Evolutionary conservation across 1,140 invertebrate species (phyloP), one percentile per base, ranked within the genome.

Genomic region (Drosophila guanche): DNA sequence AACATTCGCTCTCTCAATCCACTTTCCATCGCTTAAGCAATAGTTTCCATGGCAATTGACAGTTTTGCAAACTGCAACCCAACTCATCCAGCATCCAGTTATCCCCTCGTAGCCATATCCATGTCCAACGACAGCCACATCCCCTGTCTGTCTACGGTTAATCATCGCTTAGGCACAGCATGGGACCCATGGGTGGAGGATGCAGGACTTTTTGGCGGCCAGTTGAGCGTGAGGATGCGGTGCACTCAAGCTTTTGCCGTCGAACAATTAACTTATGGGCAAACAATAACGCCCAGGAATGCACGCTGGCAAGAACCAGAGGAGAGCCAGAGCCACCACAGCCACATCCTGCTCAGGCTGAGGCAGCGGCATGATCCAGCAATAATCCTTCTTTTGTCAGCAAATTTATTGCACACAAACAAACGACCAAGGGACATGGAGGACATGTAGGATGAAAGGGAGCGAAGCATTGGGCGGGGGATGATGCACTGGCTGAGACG

Each of bases 311-410:
- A 81, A 78, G 65, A 78, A 78, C 80, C 63, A 59, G 8, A 33
- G 54, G 47, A 52, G 42, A 56, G 53, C 33, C 33, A 74, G 54
- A 72, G 69, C 74, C 74, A 58, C 52, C 51, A 70, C 48, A 62
- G 57, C n/a, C 65, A 46, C 71, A 56, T 68, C 27, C 63, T 61
- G 58, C 58, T 61, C 37, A 42, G 10, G 27, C 25, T 56, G 68
- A 66, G 45, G 45, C 51, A 65, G 74, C 58, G 70, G 74, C 71
- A 83, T 79, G 79, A 83, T 75, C 83, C 81, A 76, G 83, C 83
- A 76, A 88, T 86, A 86, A 86, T 86, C 83, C 83, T 80, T 88
- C 83, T 88, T 86, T 86, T 86, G 83, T 86, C 83, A 86, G 83
- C 83, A 88, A 86, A 86, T 86, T 86, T 86, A 86, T 86, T 86